phyloP scores from a whole-genome alignment of 2,797 vertebrate genomes.

The Chelidonichthys spinosus region DNA sequence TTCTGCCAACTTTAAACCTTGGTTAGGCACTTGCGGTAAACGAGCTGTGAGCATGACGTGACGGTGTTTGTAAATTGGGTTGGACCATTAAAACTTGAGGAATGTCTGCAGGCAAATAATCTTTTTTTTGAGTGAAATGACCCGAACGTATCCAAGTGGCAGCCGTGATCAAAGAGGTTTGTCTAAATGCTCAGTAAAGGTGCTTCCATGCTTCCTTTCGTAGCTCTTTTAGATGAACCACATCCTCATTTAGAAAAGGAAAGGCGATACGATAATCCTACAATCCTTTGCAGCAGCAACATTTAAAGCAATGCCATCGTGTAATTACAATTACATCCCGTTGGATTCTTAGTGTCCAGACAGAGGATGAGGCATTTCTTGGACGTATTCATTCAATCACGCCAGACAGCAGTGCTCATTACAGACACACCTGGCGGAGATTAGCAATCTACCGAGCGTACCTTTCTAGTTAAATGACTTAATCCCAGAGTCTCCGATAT shows the following conservation, averaged over 20 bases:
- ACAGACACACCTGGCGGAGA: background rate
- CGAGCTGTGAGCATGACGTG: slow-evolving; percentile 59
- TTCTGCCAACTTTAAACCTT: slow-evolving; percentile 63
- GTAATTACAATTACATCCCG: no score
- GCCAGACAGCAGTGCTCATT: background rate
- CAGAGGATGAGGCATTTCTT: no score
- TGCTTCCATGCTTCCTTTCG: background rate
- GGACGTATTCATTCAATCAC: no score
- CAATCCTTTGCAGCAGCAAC: background rate
- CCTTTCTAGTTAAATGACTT: background rate
- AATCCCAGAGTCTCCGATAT: background rate
- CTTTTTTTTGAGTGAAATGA: background rate
- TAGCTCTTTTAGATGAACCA: background rate
- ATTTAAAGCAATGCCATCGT: no score
- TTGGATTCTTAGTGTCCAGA: no score
- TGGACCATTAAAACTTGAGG: no score
- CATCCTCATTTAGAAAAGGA: no score
- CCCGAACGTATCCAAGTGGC: background rate
- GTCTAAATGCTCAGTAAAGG: background rate
- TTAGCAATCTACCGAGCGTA: background rate
- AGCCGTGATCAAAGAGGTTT: background rate
- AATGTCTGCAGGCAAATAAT: background rate
- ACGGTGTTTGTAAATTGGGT: no score
- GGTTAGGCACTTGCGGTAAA: slow-evolving; percentile 87
- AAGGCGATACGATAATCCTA: background rate